Evolutionary conservation across 1,140 invertebrate genomes (phyloP).

Genomic region (Ridgeia piscesae): DNA sequence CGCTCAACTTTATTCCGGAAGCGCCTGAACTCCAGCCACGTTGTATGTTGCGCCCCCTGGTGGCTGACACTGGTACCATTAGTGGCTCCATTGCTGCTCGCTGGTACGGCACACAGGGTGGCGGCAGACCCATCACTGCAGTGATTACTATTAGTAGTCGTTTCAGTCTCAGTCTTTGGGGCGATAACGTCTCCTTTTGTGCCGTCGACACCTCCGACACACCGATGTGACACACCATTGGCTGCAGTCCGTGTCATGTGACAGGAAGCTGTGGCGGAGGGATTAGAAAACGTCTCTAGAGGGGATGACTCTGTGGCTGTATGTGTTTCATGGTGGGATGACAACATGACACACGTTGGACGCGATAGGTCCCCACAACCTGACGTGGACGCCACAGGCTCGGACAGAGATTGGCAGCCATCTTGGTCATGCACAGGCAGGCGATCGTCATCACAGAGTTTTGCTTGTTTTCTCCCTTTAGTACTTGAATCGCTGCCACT

Average conservation of each 20-base stretch:
- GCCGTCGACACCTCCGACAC: not conserved
- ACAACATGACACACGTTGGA: not conserved
- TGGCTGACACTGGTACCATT: conserved; percentile 24
- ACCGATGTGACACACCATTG: not conserved
- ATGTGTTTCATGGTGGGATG: not conserved
- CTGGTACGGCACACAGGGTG: not conserved
- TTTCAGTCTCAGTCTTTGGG: conserved; percentile 22
- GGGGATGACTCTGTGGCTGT: not conserved
- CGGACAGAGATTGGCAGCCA: not conserved
- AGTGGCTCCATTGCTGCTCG: not conserved
- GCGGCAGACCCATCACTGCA: not conserved
- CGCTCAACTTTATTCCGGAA: conserved; percentile 42
- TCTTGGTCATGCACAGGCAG: not conserved
- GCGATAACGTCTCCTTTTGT: not conserved
- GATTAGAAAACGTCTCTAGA: not conserved
- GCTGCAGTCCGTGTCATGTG: not conserved
- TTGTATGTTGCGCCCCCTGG: conserved; percentile 28
- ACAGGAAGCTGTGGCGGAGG: not conserved
- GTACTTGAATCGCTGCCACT: not conserved
- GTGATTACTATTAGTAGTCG: not conserved
- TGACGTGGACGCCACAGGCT: not conserved
- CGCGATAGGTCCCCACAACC: not conserved
- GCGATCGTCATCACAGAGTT: not conserved
- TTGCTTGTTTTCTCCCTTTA: not conserved
- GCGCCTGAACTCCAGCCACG: conserved; percentile 47